A percentile compares a stretch with the other conserved stretches of the same genome.
These are phyloP conservation scores for Salvelinus fontinalis DNA, from an alignment of 2,113 vertebrate species.

Conservation along the genomic window DNA sequence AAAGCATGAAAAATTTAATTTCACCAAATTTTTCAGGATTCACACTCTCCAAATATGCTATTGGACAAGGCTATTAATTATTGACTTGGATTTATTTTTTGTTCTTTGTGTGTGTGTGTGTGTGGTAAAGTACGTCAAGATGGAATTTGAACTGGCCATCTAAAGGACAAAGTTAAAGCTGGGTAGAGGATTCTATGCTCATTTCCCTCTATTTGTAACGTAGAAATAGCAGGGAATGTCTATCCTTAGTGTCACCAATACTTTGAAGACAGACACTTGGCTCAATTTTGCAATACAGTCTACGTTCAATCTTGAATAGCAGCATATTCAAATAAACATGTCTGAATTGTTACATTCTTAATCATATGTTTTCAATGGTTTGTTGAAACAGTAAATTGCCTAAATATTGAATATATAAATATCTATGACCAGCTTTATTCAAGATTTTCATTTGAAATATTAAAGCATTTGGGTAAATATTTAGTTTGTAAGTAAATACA, in stretches of 20 bases:
- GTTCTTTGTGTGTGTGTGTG: background rate
- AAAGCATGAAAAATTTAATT: slow-evolving; percentile 39
- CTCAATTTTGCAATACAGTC: background rate
- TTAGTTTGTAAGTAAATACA: background rate
- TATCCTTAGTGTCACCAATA: background rate
- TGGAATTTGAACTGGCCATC: background rate
- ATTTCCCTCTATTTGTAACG: background rate
- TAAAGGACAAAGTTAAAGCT: background rate
- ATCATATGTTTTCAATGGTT: background rate
- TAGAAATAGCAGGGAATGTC: no score
- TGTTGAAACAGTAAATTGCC: background rate
- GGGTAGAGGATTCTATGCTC: background rate
- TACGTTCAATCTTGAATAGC: background rate
- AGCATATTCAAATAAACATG: background rate
- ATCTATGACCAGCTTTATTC: background rate
- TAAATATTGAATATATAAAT: background rate
- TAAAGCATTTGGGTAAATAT: background rate
- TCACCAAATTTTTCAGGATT: slow-evolving; percentile 12
- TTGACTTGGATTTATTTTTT: background rate
- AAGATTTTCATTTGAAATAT: background rate
- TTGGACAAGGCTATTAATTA: background rate
- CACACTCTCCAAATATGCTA: background rate
- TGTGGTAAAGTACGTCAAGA: background rate
- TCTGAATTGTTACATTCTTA: background rate
- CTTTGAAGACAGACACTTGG: background rate